Percentiles rank a stretch among this genome's conserved stretches.
Evolutionary conservation across 23 tunicate genomes (phyloP).

Genomic region (Pegea sp.): DNA sequence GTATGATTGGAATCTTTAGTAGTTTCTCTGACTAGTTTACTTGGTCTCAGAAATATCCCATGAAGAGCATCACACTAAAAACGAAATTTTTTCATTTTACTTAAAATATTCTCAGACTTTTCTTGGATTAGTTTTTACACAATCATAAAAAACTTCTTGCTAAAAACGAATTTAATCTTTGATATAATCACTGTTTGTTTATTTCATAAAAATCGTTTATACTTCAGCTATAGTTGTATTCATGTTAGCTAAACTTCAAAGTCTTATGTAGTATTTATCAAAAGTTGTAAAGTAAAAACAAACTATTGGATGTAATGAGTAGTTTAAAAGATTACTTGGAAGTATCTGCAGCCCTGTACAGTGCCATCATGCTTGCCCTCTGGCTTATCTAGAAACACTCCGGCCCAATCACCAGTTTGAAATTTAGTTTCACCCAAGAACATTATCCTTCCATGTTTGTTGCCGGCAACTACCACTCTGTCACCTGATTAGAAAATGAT

Average conservation of each 20-base stretch:
- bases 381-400: constrained; percentile 64
- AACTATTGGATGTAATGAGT: not conserved
- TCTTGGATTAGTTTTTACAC: too few relatives aligned
- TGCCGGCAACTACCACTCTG: constrained; percentile 49
- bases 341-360: constrained; percentile 64
- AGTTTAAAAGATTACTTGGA: constrained; percentile 21
- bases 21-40: constrained; percentile 16
- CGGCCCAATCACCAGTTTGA: constrained; percentile 95
- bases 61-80: constrained; percentile 56
- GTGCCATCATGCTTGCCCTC: constrained; percentile 92
- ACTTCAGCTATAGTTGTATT: too few relatives aligned
- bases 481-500: too few relatives aligned
- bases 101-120: too few relatives aligned
- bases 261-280: not conserved
- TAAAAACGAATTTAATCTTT: too few relatives aligned
- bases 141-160: too few relatives aligned
- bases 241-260: not conserved
- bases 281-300: not conserved
- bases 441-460: constrained; percentile 45
- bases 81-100: not conserved
- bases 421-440: constrained; percentile 84
- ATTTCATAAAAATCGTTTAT: too few relatives aligned
- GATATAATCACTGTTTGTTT: too few relatives aligned
- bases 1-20: too few relatives aligned
- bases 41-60: constrained; percentile 51